A percentile compares a stretch with the other conserved stretches of the same genome.
Evolutionary conservation across 2,888 invertebrate species (phyloP).

Genomic region (Arctia plantaginis): DNA sequence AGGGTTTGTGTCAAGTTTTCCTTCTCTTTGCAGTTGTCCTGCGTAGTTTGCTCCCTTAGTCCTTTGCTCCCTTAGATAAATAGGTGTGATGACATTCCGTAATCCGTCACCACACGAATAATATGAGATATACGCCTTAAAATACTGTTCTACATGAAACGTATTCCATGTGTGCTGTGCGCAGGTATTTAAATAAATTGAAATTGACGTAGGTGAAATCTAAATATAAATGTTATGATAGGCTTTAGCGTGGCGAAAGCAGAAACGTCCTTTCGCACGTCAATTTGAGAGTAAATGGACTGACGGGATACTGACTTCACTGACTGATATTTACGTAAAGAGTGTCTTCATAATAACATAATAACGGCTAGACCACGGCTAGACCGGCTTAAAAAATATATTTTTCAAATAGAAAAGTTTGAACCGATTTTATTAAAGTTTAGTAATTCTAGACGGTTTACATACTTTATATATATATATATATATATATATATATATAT

Average conservation of each 20-base stretch:
- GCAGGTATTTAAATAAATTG: conserved; percentile 31
- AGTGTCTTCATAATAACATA: neutral
- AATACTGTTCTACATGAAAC: neutral
- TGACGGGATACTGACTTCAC: conserved; percentile 4
- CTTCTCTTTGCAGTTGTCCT: too few species aligned
- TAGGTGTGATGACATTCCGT: too few species aligned
- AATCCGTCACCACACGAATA: too few species aligned
- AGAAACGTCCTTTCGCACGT: conserved; percentile 19
- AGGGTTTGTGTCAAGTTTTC: too few species aligned
- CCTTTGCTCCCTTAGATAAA: too few species aligned
- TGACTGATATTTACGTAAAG: conserved; percentile 1
- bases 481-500: too few species aligned
- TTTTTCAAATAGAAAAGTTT: neutral
- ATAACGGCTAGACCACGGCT: neutral
- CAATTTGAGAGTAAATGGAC: conserved; percentile 16
- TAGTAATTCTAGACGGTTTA: neutral
- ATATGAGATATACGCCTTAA: neutral
- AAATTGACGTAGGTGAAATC: conserved; percentile 42
- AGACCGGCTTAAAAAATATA: neutral
- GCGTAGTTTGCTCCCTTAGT: too few species aligned
- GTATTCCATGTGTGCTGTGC: neutral
- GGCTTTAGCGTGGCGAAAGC: conserved; percentile 8
- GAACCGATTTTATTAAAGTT: neutral
- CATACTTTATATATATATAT: too few species aligned
- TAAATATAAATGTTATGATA: conserved; percentile 39